Percentiles rank a stretch among this genome's conserved stretches.
These are phyloP conservation scores for Bombus superbus DNA, from an alignment of 1,140 invertebrate species.

Conservation along the genomic window DNA sequence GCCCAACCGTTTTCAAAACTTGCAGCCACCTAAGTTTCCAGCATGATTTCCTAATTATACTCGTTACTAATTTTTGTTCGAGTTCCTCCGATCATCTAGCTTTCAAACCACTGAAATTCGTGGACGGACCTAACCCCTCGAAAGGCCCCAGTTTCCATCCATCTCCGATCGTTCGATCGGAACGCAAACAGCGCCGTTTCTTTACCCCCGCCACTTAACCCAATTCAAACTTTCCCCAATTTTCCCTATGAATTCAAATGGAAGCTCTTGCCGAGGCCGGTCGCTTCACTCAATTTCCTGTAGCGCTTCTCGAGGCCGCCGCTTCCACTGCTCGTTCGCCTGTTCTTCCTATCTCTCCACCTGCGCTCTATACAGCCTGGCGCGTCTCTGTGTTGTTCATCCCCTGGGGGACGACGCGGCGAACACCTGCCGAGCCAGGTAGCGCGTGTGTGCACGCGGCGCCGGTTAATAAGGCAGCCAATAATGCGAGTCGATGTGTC, in stretches of 20 bases:
- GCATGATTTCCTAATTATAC: too few species aligned
- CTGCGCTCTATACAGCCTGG: background rate
- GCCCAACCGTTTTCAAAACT: background rate
- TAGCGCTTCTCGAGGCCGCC: background rate
- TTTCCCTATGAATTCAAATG: constrained; percentile 32
- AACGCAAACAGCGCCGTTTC: constrained; percentile 21
- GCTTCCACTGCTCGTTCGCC: background rate
- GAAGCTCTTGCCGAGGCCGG: background rate
- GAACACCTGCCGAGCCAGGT: constrained; percentile 36
- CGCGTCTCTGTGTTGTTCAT: background rate
- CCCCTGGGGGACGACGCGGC: background rate
- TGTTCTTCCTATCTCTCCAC: background rate
- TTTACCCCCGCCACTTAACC: constrained; percentile 13
- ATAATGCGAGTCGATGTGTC: constrained; percentile 72
- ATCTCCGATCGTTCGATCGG: too few species aligned
- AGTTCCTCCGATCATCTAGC: too few species aligned
- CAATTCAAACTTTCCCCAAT: constrained; percentile 44
- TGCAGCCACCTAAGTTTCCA: too few species aligned
- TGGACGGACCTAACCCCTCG: background rate
- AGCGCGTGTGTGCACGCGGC: constrained; percentile 19
- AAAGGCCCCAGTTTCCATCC: background rate
- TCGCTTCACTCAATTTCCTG: constrained; percentile 44
- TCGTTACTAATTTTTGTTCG: too few species aligned
- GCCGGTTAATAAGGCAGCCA: constrained; percentile 74
- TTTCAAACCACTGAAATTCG: background rate